Percentiles rank a stretch among this genome's conserved stretches.
Conservation (phyloP, 2,797 vertebrate genomes). For the Danio aesculapii region DNA sequence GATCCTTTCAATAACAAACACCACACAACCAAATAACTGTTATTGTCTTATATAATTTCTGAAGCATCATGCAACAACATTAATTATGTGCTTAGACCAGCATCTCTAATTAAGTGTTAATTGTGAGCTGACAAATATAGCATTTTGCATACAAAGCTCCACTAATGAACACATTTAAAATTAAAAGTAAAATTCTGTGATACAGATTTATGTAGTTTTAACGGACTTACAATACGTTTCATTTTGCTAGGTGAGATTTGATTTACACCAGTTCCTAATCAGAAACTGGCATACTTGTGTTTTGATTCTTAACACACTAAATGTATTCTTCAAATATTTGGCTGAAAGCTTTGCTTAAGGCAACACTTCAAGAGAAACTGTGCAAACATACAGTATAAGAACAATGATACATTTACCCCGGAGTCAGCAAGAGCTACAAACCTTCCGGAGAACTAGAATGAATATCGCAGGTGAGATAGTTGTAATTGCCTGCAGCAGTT, state of each 20-base stretch:
- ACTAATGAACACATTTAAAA: neutral
- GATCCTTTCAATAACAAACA: neutral
- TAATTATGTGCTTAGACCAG: conserved; percentile 18
- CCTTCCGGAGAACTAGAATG: neutral
- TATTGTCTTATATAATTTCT: neutral
- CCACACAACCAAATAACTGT: neutral
- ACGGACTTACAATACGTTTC: neutral
- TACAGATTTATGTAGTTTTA: neutral
- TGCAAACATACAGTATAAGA: conserved; percentile 1
- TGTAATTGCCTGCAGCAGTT: conserved; percentile 36
- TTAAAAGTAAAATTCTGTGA: neutral
- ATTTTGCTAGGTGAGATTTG: neutral
- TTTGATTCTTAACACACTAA: conserved; percentile 18
- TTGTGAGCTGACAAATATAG: conserved; percentile 11
- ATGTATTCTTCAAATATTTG: neutral
- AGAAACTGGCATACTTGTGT: conserved; percentile 13
- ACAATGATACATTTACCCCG: conserved; percentile 20
- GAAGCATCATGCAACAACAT: conserved; percentile 11
- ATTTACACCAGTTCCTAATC: neutral
- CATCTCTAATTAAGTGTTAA: conserved; percentile 25
- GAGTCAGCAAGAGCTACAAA: conserved; percentile 7
- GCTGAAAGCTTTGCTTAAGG: conserved; percentile 43
- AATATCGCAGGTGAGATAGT: conserved; percentile 15
- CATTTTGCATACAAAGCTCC: neutral
- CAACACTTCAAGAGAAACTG: conserved; percentile 19